Percentiles rank a stretch among this genome's conserved stretches.
phyloP scores from a whole-genome alignment of 1,140 invertebrate species.

The Drosophila bocki region DNA sequence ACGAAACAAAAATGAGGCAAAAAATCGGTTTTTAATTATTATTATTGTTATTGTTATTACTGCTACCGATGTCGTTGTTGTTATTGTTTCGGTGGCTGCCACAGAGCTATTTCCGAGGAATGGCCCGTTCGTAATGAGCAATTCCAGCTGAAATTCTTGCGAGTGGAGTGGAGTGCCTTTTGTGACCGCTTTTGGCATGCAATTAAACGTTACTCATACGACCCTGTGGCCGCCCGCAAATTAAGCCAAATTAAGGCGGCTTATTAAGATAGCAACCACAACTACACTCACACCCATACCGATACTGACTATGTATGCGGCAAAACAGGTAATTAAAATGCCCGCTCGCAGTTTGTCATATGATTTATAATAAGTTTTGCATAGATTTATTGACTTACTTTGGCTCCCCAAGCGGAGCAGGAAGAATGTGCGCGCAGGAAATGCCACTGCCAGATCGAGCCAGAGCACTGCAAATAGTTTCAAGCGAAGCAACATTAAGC shows the following conservation, averaged over 20 bases:
- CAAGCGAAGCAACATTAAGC: constrained; percentile 63
- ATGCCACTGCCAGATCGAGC: constrained; percentile 47
- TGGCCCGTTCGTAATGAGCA: constrained; percentile 70
- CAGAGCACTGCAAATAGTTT: constrained; percentile 62
- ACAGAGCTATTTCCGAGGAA: constrained; percentile 62
- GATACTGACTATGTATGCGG: constrained; percentile 33
- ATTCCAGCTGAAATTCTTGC: constrained; percentile 76
- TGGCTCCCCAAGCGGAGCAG: constrained; percentile 51
- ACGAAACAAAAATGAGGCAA: constrained; percentile 31
- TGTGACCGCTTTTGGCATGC: constrained; percentile 45
- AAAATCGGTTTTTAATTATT: constrained; percentile 83
- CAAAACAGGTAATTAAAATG: constrained; percentile 69
- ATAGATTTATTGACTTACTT: constrained; percentile 74
- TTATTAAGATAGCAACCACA: constrained; percentile 59
- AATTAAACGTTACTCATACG: constrained; percentile 83
- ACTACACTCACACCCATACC: constrained; percentile 4
- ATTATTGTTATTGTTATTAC: constrained; percentile 73
- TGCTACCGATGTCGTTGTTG: constrained; percentile 42
- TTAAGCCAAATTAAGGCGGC: constrained; percentile 75
- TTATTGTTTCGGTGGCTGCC: constrained; percentile 21
- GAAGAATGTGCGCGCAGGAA: constrained; percentile 74
- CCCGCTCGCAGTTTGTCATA: constrained; percentile 62
- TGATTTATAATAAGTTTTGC: constrained; percentile 78
- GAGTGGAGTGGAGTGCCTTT: constrained; percentile 41
- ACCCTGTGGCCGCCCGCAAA: constrained; percentile 78